A percentile compares a stretch with the other conserved stretches of the same genome.
Conservation (phyloP, 2,888 invertebrate species). For the Rotaria sp. region DNA sequence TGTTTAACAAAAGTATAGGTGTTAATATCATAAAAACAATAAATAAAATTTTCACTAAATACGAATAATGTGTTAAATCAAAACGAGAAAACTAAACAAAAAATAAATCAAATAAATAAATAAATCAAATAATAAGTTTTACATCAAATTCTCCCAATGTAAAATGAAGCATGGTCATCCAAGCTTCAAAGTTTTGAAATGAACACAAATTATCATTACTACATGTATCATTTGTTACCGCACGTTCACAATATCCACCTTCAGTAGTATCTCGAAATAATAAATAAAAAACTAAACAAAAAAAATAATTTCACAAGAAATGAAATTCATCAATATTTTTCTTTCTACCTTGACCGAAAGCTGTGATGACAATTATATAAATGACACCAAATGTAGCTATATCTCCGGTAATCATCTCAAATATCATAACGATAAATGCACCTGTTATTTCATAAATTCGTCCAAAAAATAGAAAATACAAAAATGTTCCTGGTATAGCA, state of each 20-base stretch:
- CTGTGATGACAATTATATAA: constrained; percentile 83
- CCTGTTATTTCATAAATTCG: constrained; percentile 89
- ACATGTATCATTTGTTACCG: background rate
- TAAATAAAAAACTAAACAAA: constrained; percentile 62
- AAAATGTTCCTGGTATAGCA: constrained; percentile 91
- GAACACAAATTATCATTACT: constrained; percentile 60
- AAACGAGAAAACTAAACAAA: constrained; percentile 76
- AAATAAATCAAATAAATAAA: background rate
- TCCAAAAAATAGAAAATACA: constrained; percentile 93
- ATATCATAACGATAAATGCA: constrained; percentile 98
- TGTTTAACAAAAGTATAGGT: constrained; percentile 87
- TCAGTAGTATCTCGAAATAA: constrained; percentile 71
- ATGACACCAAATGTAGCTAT: constrained; percentile 97
- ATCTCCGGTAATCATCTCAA: constrained; percentile 96
- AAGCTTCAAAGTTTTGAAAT: constrained; percentile 76
- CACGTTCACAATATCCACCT: constrained; percentile 58
- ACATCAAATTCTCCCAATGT: constrained; percentile 95
- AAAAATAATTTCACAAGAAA: background rate
- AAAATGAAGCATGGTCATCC: constrained; percentile 96
- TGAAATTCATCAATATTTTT: background rate
- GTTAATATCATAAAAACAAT: constrained; percentile 94
- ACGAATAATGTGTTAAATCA: constrained; percentile 78
- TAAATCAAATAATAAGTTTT: background rate
- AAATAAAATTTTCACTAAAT: constrained; percentile 85
- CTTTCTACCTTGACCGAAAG: constrained; percentile 82